Percentiles rank a stretch among this genome's conserved stretches.
Evolutionary conservation across 1,140 invertebrate genomes (phyloP).

Genomic region (Thaumetopoea pityocampa): DNA sequence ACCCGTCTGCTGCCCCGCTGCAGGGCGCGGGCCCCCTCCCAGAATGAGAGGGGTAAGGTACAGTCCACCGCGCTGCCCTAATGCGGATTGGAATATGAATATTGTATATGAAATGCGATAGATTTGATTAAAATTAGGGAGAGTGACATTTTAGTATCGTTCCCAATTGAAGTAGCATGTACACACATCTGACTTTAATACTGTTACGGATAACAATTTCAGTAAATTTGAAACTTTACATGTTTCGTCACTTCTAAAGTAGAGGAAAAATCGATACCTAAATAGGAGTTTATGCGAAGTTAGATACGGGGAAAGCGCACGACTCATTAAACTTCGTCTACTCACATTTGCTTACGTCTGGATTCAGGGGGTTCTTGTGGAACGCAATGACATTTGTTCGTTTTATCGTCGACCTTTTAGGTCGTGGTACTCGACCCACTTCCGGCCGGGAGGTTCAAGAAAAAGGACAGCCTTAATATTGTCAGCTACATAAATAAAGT

Average conservation of each 20-base stretch:
- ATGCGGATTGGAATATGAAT: too few relatives aligned
- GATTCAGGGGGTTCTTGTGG: slow-evolving; percentile 30
- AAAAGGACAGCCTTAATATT: slow-evolving; percentile 20
- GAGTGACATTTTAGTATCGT: too few relatives aligned
- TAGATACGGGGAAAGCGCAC: slow-evolving; percentile 33
- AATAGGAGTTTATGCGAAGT: slow-evolving; percentile 31
- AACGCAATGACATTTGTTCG: slow-evolving; percentile 48
- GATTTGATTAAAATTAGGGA: too few relatives aligned
- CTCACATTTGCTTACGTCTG: slow-evolving; percentile 46
- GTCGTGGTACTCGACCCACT: slow-evolving; percentile 28
- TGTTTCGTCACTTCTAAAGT: slow-evolving; percentile 20
- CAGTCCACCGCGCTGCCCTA: too few relatives aligned
- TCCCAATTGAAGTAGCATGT: too few relatives aligned
- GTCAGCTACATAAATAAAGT: slow-evolving; percentile 9
- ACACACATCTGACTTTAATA: not conserved
- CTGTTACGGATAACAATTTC: slow-evolving; percentile 6
- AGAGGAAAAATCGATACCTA: slow-evolving; percentile 28
- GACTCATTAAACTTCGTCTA: slow-evolving; percentile 52
- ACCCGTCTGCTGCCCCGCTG: too few relatives aligned
- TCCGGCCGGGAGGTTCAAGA: slow-evolving; percentile 17
- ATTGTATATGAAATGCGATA: too few relatives aligned
- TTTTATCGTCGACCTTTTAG: slow-evolving; percentile 45
- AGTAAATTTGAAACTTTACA: too few relatives aligned
- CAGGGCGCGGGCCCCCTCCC: too few relatives aligned
- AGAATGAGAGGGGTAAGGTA: too few relatives aligned